A percentile compares a stretch with the other conserved stretches of the same genome.
These are phyloP conservation scores for Ophiodon elongatus DNA, from an alignment of 2,113 vertebrate genomes.

Conservation along the genomic window DNA sequence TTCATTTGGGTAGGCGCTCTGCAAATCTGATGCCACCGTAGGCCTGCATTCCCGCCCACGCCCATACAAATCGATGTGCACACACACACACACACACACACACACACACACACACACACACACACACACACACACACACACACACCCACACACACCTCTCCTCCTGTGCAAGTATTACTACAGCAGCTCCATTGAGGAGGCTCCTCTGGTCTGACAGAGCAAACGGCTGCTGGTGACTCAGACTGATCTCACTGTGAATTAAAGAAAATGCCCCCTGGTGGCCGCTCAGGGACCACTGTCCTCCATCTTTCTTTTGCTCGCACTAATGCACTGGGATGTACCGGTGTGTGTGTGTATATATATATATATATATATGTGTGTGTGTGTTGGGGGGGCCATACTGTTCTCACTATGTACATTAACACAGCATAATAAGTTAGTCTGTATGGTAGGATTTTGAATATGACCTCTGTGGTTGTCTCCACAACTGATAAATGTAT, in stretches of 20 bases:
- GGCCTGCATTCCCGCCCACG: constrained; percentile 47
- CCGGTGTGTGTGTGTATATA: not conserved
- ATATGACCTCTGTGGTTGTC: not conserved
- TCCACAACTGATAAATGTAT: not conserved
- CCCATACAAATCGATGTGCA: not conserved
- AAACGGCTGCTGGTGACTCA: constrained; percentile 77
- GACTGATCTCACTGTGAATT: constrained; percentile 64
- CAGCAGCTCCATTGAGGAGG: constrained; percentile 81
- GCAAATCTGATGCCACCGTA: constrained; percentile 41
- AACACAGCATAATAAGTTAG: not conserved
- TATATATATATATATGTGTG: not conserved
- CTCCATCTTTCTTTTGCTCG: constrained; percentile 33
- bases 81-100: constrained; percentile 14
- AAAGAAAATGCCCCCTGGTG: constrained; percentile 71
- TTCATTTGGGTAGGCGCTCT: constrained; percentile 52
- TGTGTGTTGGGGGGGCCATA: not conserved
- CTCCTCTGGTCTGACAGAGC: constrained; percentile 69
- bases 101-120: constrained; percentile 2
- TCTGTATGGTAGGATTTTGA: not conserved
- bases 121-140: constrained; percentile 9
- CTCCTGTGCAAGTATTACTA: constrained; percentile 74
- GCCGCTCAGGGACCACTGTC: not conserved
- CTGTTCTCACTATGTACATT: not conserved
- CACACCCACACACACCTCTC: constrained; percentile 48
- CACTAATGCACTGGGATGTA: constrained; percentile 2